phyloP scores from a whole-genome alignment of 2,888 invertebrate genomes.

The Malthinus flaveolus region DNA sequence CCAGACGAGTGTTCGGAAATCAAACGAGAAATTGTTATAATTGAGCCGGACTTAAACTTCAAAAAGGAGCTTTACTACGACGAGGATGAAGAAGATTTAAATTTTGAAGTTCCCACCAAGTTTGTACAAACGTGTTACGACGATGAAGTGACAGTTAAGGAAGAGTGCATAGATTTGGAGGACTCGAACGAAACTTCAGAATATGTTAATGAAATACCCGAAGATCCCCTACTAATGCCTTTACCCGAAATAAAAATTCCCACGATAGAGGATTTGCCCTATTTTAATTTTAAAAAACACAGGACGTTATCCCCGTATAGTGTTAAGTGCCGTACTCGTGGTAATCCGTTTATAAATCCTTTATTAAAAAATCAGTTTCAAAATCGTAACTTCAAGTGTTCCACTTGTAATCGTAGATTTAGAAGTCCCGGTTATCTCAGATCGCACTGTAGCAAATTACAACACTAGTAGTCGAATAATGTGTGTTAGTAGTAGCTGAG shows the following conservation, averaged over 20 bases:
- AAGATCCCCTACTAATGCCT: not conserved
- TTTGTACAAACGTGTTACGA: constrained; percentile 38
- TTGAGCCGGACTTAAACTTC: constrained; percentile 47
- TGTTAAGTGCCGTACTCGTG: constrained; percentile 48
- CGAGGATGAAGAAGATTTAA: constrained; percentile 23
- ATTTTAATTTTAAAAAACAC: constrained; percentile 22
- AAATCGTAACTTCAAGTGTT: constrained; percentile 50
- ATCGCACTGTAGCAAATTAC: constrained; percentile 51
- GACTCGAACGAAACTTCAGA: not conserved
- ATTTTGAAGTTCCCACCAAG: constrained; percentile 3
- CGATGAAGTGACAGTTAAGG: not conserved
- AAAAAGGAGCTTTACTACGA: constrained; percentile 35
- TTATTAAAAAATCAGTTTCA: constrained; percentile 50
- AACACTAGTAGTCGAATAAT: constrained; percentile 37
- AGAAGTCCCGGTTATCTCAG: constrained; percentile 54
- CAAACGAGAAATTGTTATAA: constrained; percentile 46
- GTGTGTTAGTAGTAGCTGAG: too few species aligned
- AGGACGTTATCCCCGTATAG: constrained; percentile 39
- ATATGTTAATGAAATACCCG: not conserved
- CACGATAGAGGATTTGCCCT: constrained; percentile 1
- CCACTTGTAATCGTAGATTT: constrained; percentile 50
- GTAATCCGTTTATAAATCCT: constrained; percentile 52
- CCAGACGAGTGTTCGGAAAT: constrained; percentile 13
- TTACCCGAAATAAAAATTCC: not conserved
- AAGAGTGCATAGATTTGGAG: not conserved